Percentiles rank a stretch among this genome's conserved stretches.
Evolutionary conservation across 2,797 vertebrate species (phyloP).

Genomic region (Nasua narica): DNA sequence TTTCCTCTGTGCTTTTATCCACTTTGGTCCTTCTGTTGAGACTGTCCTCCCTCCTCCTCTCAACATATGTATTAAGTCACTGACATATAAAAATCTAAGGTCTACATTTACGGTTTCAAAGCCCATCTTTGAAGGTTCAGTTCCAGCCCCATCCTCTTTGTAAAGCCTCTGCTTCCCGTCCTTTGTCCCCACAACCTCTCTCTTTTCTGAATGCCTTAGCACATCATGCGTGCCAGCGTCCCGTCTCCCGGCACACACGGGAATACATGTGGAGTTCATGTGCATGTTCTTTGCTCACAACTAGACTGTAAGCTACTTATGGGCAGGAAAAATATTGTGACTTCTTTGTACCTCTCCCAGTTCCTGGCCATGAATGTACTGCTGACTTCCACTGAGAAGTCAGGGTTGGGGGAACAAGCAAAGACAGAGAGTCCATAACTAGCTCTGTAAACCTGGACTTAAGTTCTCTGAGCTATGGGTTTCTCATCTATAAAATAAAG

Average conservation of each 20-base stretch:
- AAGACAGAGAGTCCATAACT: background rate
- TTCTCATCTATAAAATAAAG: background rate
- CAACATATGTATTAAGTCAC: background rate
- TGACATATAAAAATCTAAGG: background rate
- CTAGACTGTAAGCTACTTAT: background rate
- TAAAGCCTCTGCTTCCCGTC: background rate
- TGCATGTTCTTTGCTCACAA: background rate
- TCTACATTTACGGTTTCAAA: background rate
- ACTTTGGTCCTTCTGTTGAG: background rate
- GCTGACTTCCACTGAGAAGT: background rate
- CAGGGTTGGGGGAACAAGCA: background rate
- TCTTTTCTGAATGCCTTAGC: background rate
- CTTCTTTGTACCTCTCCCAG: background rate
- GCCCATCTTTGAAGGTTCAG: background rate
- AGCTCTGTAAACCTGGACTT: background rate
- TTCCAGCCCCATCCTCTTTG: too few relatives aligned
- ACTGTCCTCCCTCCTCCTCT: background rate
- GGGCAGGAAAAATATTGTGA: background rate
- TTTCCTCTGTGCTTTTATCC: fast-evolving
- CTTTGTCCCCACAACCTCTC: background rate
- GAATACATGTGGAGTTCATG: too few relatives aligned
- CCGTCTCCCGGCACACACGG: fast-evolving
- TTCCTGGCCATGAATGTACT: background rate
- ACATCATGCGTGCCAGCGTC: background rate
- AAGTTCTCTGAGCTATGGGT: background rate